These are phyloP conservation scores for Rhingia campestris DNA, from an alignment of 2,888 invertebrate genomes.

Conservation along the genomic window DNA sequence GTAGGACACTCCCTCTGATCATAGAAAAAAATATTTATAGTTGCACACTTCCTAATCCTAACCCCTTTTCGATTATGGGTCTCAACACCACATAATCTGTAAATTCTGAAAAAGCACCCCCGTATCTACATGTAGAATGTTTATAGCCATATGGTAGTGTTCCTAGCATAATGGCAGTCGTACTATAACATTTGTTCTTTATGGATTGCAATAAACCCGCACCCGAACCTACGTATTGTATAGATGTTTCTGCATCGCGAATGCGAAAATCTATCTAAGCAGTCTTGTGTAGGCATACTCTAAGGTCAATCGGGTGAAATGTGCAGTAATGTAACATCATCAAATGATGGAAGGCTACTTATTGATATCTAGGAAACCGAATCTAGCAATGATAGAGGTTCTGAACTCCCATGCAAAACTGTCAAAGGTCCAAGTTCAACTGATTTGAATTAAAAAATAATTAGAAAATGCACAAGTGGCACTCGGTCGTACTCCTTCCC, in stretches of 20 bases:
- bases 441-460: slow-evolving; percentile 75
- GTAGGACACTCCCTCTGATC: no score
- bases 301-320: slow-evolving; percentile 67
- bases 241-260: slow-evolving; percentile 24
- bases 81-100: slow-evolving; percentile 18
- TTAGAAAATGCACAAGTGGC: slow-evolving; percentile 68
- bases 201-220: slow-evolving; percentile 40
- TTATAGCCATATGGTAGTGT: slow-evolving; percentile 48
- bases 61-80: slow-evolving; percentile 35
- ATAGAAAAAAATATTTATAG: no score
- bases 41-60: not conserved
- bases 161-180: slow-evolving; percentile 35
- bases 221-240: slow-evolving; percentile 15
- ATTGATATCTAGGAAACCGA: slow-evolving; percentile 67
- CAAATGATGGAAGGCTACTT: slow-evolving; percentile 60
- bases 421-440: slow-evolving; percentile 75
- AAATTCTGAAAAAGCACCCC: slow-evolving; percentile 32
- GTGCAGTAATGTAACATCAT: slow-evolving; percentile 68
- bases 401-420: slow-evolving; percentile 72
- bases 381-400: slow-evolving; percentile 66
- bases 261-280: slow-evolving; percentile 46
- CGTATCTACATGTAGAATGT: slow-evolving; percentile 6
- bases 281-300: slow-evolving; percentile 24
- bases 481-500: slow-evolving; percentile 17
- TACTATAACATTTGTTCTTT: slow-evolving; percentile 64